Conservation (phyloP, 2,797 vertebrate genomes). For the Gymnothorax reevesii region DNA sequence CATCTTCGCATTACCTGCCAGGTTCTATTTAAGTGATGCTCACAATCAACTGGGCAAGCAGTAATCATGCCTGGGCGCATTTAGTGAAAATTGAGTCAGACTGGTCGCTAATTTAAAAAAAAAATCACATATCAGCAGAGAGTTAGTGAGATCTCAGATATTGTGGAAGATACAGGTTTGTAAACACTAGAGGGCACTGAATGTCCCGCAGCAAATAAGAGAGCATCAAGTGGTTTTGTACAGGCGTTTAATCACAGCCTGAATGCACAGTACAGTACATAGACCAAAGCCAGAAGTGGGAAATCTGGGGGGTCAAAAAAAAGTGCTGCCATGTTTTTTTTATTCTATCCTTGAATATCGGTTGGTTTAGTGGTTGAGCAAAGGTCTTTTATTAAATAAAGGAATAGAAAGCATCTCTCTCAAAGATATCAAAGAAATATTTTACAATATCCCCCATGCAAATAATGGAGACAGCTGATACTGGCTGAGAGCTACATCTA, state of each 20-base stretch:
- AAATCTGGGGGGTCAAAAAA: too few species aligned
- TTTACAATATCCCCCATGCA: not conserved
- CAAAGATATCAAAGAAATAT: not conserved
- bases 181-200: constrained; percentile 30
- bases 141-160: not conserved
- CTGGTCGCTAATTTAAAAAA: not conserved
- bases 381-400: too few species aligned
- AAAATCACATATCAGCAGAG: not conserved
- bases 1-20: too few species aligned
- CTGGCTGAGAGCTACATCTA: not conserved
- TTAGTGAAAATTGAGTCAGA: too few species aligned
- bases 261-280: not conserved
- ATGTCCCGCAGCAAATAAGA: not conserved
- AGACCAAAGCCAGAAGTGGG: not conserved
- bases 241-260: not conserved
- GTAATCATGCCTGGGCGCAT: too few species aligned
- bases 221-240: not conserved
- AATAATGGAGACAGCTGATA: not conserved
- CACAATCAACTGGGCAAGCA: too few species aligned
- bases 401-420: not conserved
- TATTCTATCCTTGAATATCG: too few species aligned
- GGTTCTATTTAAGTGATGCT: too few species aligned
- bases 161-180: not conserved
- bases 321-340: too few species aligned
- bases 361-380: too few species aligned